A percentile compares a stretch with the other conserved stretches of the same genome.
Conservation (phyloP, 2,797 vertebrate genomes). For the Myiotriccus ornatus region DNA sequence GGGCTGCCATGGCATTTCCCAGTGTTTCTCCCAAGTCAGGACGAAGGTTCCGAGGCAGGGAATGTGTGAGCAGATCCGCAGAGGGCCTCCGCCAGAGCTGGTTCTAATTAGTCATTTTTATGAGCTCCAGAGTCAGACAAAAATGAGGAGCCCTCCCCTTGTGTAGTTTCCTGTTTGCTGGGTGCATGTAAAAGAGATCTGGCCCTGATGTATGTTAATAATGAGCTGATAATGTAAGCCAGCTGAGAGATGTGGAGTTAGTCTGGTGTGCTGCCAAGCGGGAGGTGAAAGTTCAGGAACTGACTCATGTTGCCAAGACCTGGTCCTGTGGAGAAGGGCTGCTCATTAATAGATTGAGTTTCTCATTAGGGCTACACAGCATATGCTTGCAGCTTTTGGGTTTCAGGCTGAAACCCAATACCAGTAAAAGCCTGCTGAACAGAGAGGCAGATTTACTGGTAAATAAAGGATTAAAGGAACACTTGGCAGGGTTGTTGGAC, state of each 20-base stretch:
- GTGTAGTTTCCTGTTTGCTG: slow-evolving; percentile 68
- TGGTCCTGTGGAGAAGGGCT: slow-evolving; percentile 48
- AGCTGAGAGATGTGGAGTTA: slow-evolving; percentile 66
- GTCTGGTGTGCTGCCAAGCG: slow-evolving; percentile 56
- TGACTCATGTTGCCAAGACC: slow-evolving; percentile 65
- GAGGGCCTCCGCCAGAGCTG: not conserved
- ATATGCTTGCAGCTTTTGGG: slow-evolving; percentile 43
- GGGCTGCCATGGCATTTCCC: not conserved
- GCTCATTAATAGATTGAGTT: slow-evolving; percentile 62
- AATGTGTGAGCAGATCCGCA: not conserved
- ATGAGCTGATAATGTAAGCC: slow-evolving; percentile 71
- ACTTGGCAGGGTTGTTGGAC: slow-evolving; percentile 35
- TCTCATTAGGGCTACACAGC: slow-evolving; percentile 62
- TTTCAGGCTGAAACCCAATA: slow-evolving; percentile 54
- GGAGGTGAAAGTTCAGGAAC: slow-evolving; percentile 71
- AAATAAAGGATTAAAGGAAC: slow-evolving; percentile 69
- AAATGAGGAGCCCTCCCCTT: slow-evolving; percentile 63
- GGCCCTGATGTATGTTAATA: slow-evolving; percentile 69
- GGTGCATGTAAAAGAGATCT: slow-evolving; percentile 48
- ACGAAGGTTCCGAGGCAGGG: not conserved
- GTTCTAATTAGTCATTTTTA: slow-evolving; percentile 70
- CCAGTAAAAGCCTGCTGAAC: slow-evolving; percentile 43
- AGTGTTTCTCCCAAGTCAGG: not conserved
- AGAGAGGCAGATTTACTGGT: slow-evolving; percentile 62
- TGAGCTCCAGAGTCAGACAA: slow-evolving; percentile 66